Conservation (phyloP, 2,888 invertebrate species). For the Amiota minor region DNA sequence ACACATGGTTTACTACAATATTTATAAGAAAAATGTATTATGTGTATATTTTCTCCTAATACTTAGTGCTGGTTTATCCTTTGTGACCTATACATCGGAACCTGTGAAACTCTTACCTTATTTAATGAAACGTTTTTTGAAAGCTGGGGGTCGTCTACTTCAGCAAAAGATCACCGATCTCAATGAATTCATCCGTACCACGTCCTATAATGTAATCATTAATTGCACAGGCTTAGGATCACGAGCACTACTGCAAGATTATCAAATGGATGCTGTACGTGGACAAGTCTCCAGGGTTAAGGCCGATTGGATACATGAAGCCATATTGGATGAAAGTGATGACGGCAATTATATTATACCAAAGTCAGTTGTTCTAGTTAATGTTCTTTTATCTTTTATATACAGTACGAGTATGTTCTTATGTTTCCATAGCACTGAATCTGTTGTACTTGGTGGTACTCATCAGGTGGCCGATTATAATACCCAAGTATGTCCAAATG, state of each 20-base stretch:
- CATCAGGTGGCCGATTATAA: slow-evolving; percentile 80
- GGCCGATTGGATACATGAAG: slow-evolving; percentile 80
- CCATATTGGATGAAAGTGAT: slow-evolving; percentile 77
- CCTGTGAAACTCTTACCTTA: slow-evolving; percentile 80
- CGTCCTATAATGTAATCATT: slow-evolving; percentile 80
- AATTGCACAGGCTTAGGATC: slow-evolving; percentile 85
- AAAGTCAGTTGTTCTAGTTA: slow-evolving; percentile 77
- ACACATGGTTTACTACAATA: background rate
- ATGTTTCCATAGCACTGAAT: slow-evolving; percentile 74
- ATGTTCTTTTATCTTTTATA: background rate
- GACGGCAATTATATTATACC: slow-evolving; percentile 83
- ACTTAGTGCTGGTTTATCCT: slow-evolving; percentile 78
- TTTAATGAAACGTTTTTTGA: slow-evolving; percentile 78
- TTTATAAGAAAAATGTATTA: too few species aligned
- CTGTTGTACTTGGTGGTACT: slow-evolving; percentile 84
- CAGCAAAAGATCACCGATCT: slow-evolving; percentile 76
- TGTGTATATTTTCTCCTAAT: slow-evolving; percentile 30
- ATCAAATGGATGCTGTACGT: slow-evolving; percentile 78
- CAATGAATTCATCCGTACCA: slow-evolving; percentile 71
- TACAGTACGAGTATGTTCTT: too few species aligned
- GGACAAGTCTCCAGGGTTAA: slow-evolving; percentile 83
- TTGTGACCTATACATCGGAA: slow-evolving; percentile 81
- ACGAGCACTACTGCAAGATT: slow-evolving; percentile 78
- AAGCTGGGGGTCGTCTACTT: slow-evolving; percentile 77
- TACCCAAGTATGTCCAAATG: slow-evolving; percentile 74